These are phyloP conservation scores for Brachyhypopomus gauderio DNA, from an alignment of 2,113 vertebrate species.

Conservation along the genomic window DNA sequence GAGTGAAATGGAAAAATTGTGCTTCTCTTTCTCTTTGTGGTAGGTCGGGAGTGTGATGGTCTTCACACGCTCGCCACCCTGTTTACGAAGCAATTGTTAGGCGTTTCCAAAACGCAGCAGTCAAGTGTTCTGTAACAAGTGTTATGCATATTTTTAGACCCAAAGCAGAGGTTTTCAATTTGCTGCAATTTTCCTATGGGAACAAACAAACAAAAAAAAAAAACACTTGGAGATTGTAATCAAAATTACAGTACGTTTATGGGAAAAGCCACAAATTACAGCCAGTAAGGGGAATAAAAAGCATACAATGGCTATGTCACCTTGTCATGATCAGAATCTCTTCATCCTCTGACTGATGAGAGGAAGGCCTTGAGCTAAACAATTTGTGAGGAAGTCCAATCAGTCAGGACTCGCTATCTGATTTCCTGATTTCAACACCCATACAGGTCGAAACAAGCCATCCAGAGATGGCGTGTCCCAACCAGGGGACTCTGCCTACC, in stretches of 20 bases:
- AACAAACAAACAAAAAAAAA: constrained; percentile 57
- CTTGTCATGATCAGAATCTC: constrained; percentile 50
- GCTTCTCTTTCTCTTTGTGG: constrained; percentile 45
- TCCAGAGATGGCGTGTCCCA: constrained; percentile 7
- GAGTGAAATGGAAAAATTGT: neutral
- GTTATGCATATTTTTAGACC: constrained; percentile 64
- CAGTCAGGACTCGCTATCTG: constrained; percentile 61
- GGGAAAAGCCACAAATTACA: constrained; percentile 72
- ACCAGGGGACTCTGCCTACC: constrained; percentile 44
- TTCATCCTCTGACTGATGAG: constrained; percentile 23
- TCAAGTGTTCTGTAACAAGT: constrained; percentile 57
- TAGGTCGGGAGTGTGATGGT: constrained; percentile 57
- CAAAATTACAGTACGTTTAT: constrained; percentile 65
- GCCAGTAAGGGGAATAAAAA: constrained; percentile 67
- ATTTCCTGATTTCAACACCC: constrained; percentile 66
- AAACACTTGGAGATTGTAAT: constrained; percentile 62
- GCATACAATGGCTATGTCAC: constrained; percentile 63
- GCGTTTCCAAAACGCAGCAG: constrained; percentile 58
- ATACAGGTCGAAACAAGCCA: neutral
- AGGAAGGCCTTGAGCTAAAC: constrained; percentile 44
- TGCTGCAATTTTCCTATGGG: constrained; percentile 63
- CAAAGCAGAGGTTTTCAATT: constrained; percentile 64
- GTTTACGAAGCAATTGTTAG: constrained; percentile 56
- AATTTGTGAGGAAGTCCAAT: constrained; percentile 65
- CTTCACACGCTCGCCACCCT: constrained; percentile 53